A percentile compares a stretch with the other conserved stretches of the same genome.
Evolutionary conservation across 2,113 vertebrate genomes (phyloP).

Genomic region (Todiramphus chloris): DNA sequence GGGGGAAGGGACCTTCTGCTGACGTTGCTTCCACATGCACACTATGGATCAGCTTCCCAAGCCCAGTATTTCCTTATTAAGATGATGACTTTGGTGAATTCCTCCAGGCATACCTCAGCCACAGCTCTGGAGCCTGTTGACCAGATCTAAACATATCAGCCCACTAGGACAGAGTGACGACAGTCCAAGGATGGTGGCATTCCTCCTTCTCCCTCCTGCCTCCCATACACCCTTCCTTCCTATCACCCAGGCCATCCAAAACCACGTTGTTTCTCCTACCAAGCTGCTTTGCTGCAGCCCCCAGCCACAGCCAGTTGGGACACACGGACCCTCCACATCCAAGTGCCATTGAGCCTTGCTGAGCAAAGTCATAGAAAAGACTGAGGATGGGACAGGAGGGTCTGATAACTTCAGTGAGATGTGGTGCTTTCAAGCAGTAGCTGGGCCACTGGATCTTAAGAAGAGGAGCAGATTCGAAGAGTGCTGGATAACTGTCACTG

Average conservation of each 20-base stretch:
- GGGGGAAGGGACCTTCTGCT: conserved; percentile 30
- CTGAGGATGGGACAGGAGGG: not conserved
- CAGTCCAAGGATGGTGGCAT: not conserved
- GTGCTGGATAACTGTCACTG: not conserved
- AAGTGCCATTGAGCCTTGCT: not conserved
- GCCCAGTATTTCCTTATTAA: not conserved
- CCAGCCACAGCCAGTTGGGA: not conserved
- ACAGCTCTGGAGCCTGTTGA: not conserved
- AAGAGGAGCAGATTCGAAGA: not conserved
- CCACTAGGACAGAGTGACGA: accelerated
- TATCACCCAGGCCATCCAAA: not conserved
- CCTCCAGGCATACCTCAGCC: not conserved
- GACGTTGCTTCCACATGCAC: not conserved
- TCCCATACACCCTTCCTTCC: not conserved
- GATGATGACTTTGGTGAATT: not conserved
- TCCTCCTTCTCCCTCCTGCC: not conserved
- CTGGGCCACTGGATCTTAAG: not conserved
- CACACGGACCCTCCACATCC: not conserved
- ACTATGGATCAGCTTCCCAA: not conserved
- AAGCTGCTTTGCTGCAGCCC: not conserved
- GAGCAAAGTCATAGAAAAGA: accelerated
- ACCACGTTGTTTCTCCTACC: not conserved
- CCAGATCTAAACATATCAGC: not conserved
- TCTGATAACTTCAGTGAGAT: not conserved
- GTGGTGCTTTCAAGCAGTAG: not conserved